These are phyloP conservation scores for Mactra quadrangularis DNA, from an alignment of 1,140 invertebrate genomes.

Conservation along the genomic window DNA sequence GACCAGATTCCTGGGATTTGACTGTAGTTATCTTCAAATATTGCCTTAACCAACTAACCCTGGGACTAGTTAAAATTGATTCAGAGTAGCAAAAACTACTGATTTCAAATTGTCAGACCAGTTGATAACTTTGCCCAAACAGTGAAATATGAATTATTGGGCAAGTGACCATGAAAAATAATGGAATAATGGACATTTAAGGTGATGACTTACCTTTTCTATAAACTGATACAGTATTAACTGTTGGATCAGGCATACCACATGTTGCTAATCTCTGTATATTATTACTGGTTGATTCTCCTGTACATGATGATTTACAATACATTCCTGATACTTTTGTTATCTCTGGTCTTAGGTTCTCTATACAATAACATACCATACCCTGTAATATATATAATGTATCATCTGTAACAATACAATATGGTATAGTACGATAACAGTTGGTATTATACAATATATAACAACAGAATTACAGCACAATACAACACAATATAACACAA, in stretches of 20 bases:
- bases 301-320: slow-evolving; percentile 29
- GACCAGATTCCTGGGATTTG: too few species aligned
- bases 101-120: too few species aligned
- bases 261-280: neutral
- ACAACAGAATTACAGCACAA: neutral
- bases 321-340: slow-evolving; percentile 4
- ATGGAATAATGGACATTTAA: neutral
- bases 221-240: slow-evolving; percentile 41
- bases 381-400: too few species aligned
- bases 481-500: neutral
- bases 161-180: too few species aligned
- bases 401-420: neutral
- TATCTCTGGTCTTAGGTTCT: neutral
- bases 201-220: slow-evolving; percentile 22
- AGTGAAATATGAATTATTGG: too few species aligned
- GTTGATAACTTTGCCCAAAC: too few species aligned
- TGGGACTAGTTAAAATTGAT: too few species aligned
- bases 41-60: too few species aligned
- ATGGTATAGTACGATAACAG: neutral
- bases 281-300: neutral
- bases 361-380: slow-evolving; percentile 31
- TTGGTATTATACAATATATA: neutral
- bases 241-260: slow-evolving; percentile 9
- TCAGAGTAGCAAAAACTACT: too few species aligned
- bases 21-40: too few species aligned